Evolutionary conservation across 2,113 vertebrate genomes (phyloP).

Genomic region (Silurus asotus): DNA sequence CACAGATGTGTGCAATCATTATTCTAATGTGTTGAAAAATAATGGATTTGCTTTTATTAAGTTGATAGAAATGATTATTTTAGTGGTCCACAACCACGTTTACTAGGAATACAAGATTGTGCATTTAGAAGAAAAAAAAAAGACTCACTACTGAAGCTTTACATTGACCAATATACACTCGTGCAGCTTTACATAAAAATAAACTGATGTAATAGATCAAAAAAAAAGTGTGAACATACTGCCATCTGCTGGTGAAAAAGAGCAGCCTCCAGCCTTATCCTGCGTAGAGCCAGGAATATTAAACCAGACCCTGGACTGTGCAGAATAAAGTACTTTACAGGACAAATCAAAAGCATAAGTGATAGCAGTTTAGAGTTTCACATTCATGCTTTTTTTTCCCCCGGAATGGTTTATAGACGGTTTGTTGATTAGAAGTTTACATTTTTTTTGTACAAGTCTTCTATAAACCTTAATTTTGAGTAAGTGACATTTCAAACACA

Average conservation of each 20-base stretch:
- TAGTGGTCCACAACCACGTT: not conserved
- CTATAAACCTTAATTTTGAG: too few relatives aligned
- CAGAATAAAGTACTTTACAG: too few relatives aligned
- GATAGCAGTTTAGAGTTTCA: too few relatives aligned
- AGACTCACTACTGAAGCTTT: not conserved
- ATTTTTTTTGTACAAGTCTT: too few relatives aligned
- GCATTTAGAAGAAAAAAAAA: not conserved
- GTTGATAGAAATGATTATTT: not conserved
- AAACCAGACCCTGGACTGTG: not conserved
- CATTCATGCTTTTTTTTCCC: too few relatives aligned
- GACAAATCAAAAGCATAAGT: too few relatives aligned
- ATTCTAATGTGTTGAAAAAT: not conserved
- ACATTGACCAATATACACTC: not conserved
- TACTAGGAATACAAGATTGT: too few relatives aligned
- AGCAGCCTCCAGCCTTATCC: not conserved
- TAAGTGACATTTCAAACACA: too few relatives aligned
- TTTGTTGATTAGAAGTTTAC: too few relatives aligned
- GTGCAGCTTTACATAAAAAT: not conserved
- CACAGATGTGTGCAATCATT: not conserved
- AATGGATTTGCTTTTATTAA: not conserved
- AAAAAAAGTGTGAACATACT: conserved; percentile 4
- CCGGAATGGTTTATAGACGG: too few relatives aligned
- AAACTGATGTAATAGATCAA: not conserved
- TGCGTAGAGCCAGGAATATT: not conserved
- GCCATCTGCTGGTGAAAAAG: conserved; percentile 5